Conservation (phyloP, 2,888 invertebrate species). For the Hirtodrosophila confusa region DNA sequence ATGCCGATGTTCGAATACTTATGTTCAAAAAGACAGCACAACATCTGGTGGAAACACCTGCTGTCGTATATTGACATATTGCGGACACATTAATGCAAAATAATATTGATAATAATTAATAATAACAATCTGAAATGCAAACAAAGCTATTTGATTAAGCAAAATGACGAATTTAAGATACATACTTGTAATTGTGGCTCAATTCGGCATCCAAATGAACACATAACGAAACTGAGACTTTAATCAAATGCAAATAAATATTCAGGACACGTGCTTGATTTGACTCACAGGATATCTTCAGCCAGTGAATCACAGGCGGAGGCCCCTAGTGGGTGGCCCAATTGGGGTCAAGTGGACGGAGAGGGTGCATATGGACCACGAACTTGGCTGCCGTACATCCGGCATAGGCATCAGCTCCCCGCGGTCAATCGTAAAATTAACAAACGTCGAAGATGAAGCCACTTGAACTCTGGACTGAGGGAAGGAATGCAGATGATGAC, state of each 20-base stretch:
- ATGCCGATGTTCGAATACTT: no score
- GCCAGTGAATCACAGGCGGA: conserved; percentile 10
- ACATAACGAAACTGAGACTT: conserved; percentile 20
- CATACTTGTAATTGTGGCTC: no score
- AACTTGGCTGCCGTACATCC: conserved; percentile 22
- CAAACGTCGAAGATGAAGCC: conserved; percentile 34
- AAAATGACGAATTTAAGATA: no score
- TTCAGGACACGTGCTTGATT: conserved; percentile 57
- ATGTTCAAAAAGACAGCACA: no score
- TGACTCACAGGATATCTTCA: conserved; percentile 13
- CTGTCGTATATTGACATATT: no score
- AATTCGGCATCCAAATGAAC: no score
- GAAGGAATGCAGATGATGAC: conserved; percentile 4
- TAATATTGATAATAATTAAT: no score
- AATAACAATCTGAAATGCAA: no score
- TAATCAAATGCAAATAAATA: conserved; percentile 69
- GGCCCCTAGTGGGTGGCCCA: no score
- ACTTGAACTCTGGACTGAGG: conserved; percentile 1
- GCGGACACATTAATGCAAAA: no score
- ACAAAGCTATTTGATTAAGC: no score
- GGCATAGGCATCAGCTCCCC: conserved; percentile 23
- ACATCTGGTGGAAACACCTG: no score
- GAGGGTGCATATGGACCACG: neutral
- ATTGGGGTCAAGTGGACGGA: neutral
- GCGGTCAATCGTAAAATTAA: conserved; percentile 48